These are phyloP conservation scores for Hydropotes inermis DNA, from an alignment of 2,113 vertebrate species.

Conservation along the genomic window DNA sequence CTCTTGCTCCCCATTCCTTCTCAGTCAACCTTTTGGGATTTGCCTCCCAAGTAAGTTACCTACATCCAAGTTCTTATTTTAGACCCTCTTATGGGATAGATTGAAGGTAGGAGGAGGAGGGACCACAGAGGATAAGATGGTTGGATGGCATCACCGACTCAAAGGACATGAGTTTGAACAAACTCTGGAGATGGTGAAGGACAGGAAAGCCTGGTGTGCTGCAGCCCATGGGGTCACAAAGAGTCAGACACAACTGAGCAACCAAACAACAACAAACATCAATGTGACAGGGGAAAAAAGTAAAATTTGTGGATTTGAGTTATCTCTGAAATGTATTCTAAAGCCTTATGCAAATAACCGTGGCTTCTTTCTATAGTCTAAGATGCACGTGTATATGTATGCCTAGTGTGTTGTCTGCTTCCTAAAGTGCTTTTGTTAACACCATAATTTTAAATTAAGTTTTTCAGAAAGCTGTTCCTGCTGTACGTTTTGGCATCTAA, in stretches of 20 bases:
- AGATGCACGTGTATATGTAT: not conserved
- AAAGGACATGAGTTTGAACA: not conserved
- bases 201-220: not conserved
- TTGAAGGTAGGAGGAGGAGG: not conserved
- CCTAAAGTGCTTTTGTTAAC: constrained; percentile 74
- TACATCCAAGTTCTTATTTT: not conserved
- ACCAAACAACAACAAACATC: not conserved
- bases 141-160: not conserved
- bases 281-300: not conserved
- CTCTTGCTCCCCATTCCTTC: not conserved
- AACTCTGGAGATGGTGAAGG: not conserved
- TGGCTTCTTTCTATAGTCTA: constrained; percentile 13
- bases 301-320: constrained; percentile 35
- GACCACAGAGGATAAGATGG: not conserved
- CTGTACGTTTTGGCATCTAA: constrained; percentile 75
- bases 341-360: constrained; percentile 44
- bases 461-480: constrained; percentile 77
- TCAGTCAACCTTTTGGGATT: not conserved
- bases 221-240: not conserved
- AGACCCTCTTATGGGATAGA: not conserved
- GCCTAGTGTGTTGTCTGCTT: constrained; percentile 48
- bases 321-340: constrained; percentile 32
- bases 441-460: constrained; percentile 82
- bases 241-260: not conserved
- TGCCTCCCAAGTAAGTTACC: not conserved